A percentile compares a stretch with the other conserved stretches of the same genome.
Evolutionary conservation across 2,797 vertebrate species (phyloP).

Genomic region (Spheniscus humboldti): DNA sequence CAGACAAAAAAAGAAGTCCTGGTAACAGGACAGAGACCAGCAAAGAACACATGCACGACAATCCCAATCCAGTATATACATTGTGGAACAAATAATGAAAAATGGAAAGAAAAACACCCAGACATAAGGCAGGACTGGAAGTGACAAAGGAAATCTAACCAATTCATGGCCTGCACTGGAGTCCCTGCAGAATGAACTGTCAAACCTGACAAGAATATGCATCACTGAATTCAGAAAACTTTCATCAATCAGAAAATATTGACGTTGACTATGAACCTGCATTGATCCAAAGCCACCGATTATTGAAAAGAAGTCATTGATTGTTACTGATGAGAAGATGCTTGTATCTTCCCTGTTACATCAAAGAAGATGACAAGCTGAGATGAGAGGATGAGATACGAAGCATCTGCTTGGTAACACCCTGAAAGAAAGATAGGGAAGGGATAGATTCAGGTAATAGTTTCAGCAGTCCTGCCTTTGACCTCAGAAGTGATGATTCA

Average conservation of each 20-base stretch:
- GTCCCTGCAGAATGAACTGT: neutral
- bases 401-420: neutral
- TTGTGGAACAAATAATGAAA: neutral
- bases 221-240: neutral
- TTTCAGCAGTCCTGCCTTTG: neutral
- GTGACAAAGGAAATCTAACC: neutral
- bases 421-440: neutral
- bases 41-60: fast-evolving
- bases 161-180: neutral
- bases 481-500: neutral
- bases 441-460: neutral
- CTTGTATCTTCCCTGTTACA: neutral
- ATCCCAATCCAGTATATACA: neutral
- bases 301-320: neutral
- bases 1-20: neutral
- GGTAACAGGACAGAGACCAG: neutral
- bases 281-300: neutral
- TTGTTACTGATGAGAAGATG: neutral
- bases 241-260: neutral
- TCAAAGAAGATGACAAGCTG: neutral
- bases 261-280: neutral
- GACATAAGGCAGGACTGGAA: neutral
- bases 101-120: neutral
- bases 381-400: neutral
- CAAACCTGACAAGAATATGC: neutral